These are phyloP conservation scores for Triplophysa rosa DNA, from an alignment of 2,113 vertebrate species.

Conservation along the genomic window DNA sequence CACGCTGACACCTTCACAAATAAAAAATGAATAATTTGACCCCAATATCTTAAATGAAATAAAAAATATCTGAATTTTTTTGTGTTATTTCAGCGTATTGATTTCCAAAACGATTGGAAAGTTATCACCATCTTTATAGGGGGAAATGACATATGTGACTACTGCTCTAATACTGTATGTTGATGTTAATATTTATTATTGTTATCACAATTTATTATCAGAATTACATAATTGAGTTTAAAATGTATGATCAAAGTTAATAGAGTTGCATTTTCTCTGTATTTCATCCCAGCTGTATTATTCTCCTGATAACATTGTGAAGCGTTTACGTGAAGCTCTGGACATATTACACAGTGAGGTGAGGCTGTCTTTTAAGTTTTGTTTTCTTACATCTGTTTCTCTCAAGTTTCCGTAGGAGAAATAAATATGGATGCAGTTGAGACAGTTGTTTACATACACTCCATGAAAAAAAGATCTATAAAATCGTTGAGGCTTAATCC, in stretches of 20 bases:
- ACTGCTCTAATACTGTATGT: constrained; percentile 81
- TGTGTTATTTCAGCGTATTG: constrained; percentile 74
- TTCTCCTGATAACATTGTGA: constrained; percentile 78
- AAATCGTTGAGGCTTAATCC: too few species aligned
- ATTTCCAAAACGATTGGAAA: constrained; percentile 89
- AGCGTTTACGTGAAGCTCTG: constrained; percentile 79
- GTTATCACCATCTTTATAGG: constrained; percentile 87
- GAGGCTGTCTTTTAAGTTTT: constrained; percentile 37
- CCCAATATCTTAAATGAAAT: not conserved
- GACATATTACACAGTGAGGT: constrained; percentile 85
- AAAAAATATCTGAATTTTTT: not conserved
- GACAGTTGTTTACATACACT: too few species aligned
- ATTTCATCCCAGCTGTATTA: constrained; percentile 73
- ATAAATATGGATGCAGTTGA: too few species aligned
- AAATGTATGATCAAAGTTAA: not conserved
- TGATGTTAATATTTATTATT: not conserved
- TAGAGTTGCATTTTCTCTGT: not conserved
- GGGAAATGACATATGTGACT: constrained; percentile 83
- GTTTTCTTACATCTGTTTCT: too few species aligned
- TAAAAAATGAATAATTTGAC: not conserved
- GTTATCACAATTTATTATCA: too few species aligned
- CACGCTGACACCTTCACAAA: not conserved
- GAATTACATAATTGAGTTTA: too few species aligned
- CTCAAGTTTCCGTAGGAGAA: too few species aligned
- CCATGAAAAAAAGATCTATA: too few species aligned